Evolutionary conservation across 2,797 vertebrate species (phyloP), one percentile per base, ranked within the genome.

Genomic region (Melanogrammus aeglefinus): DNA sequence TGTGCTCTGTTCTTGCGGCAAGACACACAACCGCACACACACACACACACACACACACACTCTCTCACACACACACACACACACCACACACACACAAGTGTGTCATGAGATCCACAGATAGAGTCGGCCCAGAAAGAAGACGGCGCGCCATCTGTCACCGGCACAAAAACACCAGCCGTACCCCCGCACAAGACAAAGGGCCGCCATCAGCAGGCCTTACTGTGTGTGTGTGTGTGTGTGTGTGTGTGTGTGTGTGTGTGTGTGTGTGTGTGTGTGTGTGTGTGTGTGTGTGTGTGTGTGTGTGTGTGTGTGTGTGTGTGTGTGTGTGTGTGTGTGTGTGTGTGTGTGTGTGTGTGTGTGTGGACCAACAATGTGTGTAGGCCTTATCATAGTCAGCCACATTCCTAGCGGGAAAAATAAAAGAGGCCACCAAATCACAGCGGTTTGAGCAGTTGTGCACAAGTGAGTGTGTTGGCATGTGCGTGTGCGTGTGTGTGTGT

Each of bases 341-440:
- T 39, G 2, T 76, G 27, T 1, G 63, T 66, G 21, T 77, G 66
- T 76, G 74, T 79, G 77, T 41, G 77, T 44, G 73, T 41, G 63
- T 29, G 41, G 41, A 44, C 41, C 41, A 44, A 9, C 41, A 44
- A 44, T 44, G 41, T 44, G 41, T 16, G 38, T 39, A 83, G 84
- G 91, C 84, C 88, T 93, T 92, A 93, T 94, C 92, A 86, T 85
- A 83, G 84, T 81, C 86, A 89, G 90, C 88, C 84, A 91, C 90
- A 91, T 91, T 92, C 92, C 87, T 90, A 84, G 84, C 86, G 88
- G 80, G 80, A 91, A 89, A 44, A 91, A 94, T 93, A 93, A 90
- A 93, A 83, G 90, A 89, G 88, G 89, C 86, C 86, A 93, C 78
- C 85, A 86, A 84, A 92, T 89, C 88, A 90, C 85, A 72, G 73